phyloP scores from a whole-genome alignment of 2,888 invertebrate species.

The Celastrina argiolus region DNA sequence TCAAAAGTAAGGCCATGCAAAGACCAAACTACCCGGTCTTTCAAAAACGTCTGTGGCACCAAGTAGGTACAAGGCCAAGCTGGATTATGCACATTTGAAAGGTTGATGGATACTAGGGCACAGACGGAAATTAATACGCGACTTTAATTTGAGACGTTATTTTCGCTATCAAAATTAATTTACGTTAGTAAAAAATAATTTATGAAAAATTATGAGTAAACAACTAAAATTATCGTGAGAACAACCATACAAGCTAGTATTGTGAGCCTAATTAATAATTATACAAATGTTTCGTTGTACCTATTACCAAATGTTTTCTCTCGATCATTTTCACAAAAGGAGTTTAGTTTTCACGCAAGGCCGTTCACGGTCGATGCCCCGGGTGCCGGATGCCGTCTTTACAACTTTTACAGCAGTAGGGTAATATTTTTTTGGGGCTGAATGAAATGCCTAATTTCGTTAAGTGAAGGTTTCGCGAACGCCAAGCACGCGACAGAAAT shows the following conservation, averaged over 20 bases:
- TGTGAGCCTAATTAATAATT: not conserved
- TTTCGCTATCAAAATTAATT: too few relatives aligned
- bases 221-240: not conserved
- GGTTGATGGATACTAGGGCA: too few relatives aligned
- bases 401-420: not conserved
- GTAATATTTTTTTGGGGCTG: not conserved
- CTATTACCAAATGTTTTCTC: not conserved
- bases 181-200: too few relatives aligned
- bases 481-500: not conserved
- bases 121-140: too few relatives aligned
- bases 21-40: too few relatives aligned
- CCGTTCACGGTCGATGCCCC: not conserved
- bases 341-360: not conserved
- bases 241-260: not conserved
- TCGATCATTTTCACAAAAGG: not conserved
- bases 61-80: too few relatives aligned
- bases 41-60: too few relatives aligned
- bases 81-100: too few relatives aligned
- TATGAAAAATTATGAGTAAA: too few relatives aligned
- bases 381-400: too few relatives aligned
- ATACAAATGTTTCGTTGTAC: not conserved
- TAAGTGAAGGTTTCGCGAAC: not conserved
- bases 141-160: too few relatives aligned
- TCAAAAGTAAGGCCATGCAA: too few relatives aligned
- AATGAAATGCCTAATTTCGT: conserved; percentile 9